Evolutionary conservation across 35 echinoderm and acorn worm species (phyloP).

Genomic region (Diadema setosum): DNA sequence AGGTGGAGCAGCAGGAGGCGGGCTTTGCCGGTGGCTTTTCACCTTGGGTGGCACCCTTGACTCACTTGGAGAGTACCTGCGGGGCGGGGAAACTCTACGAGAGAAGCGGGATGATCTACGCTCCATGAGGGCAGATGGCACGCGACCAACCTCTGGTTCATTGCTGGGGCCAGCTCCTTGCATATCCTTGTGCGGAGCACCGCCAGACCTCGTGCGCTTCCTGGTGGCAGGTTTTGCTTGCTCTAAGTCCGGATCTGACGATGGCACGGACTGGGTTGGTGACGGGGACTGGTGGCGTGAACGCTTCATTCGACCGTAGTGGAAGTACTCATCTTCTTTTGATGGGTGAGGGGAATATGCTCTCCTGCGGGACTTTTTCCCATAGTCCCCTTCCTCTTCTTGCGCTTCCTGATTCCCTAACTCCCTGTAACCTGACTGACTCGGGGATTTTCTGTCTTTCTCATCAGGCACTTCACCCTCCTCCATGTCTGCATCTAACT

Average conservation of each 20-base stretch:
- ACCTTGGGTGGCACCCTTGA: background rate
- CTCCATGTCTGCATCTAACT: background rate
- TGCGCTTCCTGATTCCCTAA: background rate
- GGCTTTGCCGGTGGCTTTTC: background rate
- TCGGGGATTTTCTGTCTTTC: background rate
- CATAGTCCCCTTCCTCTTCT: background rate
- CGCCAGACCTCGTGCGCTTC: background rate
- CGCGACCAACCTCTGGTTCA: background rate
- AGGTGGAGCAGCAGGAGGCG: background rate
- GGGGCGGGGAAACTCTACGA: background rate
- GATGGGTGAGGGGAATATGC: background rate
- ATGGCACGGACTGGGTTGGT: background rate
- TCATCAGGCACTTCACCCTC: background rate
- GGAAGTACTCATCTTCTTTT: background rate
- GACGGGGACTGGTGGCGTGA: background rate
- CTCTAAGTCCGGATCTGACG: background rate
- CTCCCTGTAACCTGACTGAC: background rate
- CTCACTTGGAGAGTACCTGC: background rate
- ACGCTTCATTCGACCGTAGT: background rate
- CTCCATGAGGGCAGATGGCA: background rate
- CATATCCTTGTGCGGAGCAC: background rate
- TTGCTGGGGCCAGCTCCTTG: background rate
- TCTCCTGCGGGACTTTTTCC: background rate
- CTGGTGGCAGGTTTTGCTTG: background rate
- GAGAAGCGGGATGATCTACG: background rate